Evolutionary conservation across 2,113 vertebrate genomes (phyloP).

Genomic region (Esox niger): DNA sequence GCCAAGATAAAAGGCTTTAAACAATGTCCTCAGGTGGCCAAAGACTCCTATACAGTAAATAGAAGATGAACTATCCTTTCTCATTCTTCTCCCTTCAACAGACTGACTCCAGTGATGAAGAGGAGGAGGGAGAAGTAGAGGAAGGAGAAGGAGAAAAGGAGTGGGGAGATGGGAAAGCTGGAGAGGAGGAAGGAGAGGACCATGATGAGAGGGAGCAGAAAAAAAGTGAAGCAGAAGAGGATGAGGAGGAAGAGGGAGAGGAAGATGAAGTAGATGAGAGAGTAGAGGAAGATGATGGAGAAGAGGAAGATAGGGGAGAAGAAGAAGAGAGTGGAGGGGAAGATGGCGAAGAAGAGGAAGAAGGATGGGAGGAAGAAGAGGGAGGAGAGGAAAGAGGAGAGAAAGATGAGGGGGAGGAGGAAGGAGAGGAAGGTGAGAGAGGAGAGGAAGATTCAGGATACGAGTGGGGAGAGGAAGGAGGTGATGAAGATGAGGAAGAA

Average conservation of each 20-base stretch:
- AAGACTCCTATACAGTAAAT: no score
- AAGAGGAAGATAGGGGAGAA: not conserved
- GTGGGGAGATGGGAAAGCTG: not conserved
- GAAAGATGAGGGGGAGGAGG: no score
- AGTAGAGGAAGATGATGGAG: not conserved
- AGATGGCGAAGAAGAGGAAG: not conserved
- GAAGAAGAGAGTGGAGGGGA: not conserved
- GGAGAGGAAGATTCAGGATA: no score
- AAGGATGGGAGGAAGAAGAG: not conserved
- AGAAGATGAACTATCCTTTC: not conserved
- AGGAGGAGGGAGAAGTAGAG: not conserved
- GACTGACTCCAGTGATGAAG: constrained; percentile 19
- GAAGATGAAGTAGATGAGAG: not conserved
- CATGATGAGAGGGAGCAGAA: not conserved
- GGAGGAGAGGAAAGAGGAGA: not conserved
- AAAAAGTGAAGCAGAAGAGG: not conserved
- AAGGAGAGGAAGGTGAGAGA: not conserved
- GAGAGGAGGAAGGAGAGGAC: not conserved
- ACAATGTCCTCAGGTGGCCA: no score
- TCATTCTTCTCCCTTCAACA: not conserved
- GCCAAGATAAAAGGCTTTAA: no score
- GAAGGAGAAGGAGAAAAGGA: not conserved
- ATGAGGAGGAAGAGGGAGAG: not conserved
- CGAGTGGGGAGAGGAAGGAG: not conserved
- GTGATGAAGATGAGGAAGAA: not conserved